Percentiles rank a stretch among this genome's conserved stretches.
These are phyloP conservation scores for Diploptera punctata DNA, from an alignment of 2,888 invertebrate genomes.

Conservation along the genomic window DNA sequence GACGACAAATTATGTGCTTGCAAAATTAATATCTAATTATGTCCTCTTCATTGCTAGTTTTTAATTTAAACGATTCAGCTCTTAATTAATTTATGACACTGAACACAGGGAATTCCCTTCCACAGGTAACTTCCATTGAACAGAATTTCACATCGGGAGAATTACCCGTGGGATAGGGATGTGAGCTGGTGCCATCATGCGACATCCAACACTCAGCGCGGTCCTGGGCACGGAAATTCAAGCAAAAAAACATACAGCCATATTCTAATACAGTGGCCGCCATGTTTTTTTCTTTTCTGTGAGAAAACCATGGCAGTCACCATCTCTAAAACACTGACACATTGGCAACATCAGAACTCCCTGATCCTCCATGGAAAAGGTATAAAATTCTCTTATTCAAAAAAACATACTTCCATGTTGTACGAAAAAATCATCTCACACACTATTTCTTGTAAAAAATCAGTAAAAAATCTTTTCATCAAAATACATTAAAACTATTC, in stretches of 20 bases:
- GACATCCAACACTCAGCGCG: slow-evolving; percentile 43
- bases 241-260: slow-evolving; percentile 13
- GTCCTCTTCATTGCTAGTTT: too few species aligned
- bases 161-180: too few species aligned
- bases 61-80: too few species aligned
- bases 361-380: slow-evolving; percentile 57
- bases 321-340: slow-evolving; percentile 4
- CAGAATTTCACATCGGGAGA: too few species aligned
- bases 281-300: neutral
- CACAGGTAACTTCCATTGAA: too few species aligned
- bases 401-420: slow-evolving; percentile 21
- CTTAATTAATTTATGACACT: too few species aligned
- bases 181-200: slow-evolving; percentile 9
- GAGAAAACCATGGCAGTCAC: slow-evolving; percentile 1
- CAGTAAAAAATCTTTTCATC: neutral
- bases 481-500: neutral
- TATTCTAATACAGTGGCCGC: neutral
- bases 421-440: neutral
- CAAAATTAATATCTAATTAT: too few species aligned
- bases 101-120: too few species aligned
- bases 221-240: slow-evolving; percentile 47
- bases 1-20: too few species aligned
- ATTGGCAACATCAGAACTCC: neutral
- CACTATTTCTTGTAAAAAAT: neutral
- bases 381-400: slow-evolving; percentile 56